Percentiles rank a stretch among this genome's conserved stretches.
These are phyloP conservation scores for Neopipo cinnamomea DNA, from an alignment of 2,113 vertebrate genomes.

Conservation along the genomic window DNA sequence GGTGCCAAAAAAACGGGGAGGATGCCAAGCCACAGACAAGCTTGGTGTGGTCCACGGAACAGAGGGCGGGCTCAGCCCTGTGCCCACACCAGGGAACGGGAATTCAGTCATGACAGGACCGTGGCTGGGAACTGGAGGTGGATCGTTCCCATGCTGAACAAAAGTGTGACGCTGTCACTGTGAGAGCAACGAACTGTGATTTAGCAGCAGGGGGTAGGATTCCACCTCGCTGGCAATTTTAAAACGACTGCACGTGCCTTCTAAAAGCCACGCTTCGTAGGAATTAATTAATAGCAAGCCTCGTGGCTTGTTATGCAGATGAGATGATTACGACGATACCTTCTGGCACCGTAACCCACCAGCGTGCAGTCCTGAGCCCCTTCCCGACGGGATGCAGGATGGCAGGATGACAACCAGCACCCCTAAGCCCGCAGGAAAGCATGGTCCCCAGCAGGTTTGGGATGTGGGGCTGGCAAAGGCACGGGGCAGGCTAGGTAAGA, in stretches of 20 bases:
- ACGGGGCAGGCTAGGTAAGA: rapidly evolving
- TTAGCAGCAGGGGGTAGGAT: background rate
- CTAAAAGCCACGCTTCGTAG: background rate
- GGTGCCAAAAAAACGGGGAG: rapidly evolving
- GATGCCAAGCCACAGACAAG: background rate
- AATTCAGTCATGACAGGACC: background rate
- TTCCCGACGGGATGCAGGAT: background rate
- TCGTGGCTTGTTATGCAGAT: background rate
- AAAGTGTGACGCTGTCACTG: background rate
- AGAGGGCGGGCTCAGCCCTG: background rate
- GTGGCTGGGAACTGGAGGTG: background rate
- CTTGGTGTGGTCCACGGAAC: background rate
- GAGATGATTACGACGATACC: background rate
- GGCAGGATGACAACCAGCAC: background rate
- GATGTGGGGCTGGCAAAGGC: background rate
- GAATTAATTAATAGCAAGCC: background rate
- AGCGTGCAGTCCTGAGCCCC: rapidly evolving
- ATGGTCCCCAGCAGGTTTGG: background rate
- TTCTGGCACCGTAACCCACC: background rate
- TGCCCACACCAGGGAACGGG: background rate
- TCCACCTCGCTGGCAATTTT: background rate
- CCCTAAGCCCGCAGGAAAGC: rapidly evolving
- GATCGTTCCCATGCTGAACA: background rate
- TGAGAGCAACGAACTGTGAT: background rate
- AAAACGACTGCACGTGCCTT: background rate